Evolutionary conservation across 2,888 invertebrate species (phyloP).

Genomic region (Vanessa cardui): DNA sequence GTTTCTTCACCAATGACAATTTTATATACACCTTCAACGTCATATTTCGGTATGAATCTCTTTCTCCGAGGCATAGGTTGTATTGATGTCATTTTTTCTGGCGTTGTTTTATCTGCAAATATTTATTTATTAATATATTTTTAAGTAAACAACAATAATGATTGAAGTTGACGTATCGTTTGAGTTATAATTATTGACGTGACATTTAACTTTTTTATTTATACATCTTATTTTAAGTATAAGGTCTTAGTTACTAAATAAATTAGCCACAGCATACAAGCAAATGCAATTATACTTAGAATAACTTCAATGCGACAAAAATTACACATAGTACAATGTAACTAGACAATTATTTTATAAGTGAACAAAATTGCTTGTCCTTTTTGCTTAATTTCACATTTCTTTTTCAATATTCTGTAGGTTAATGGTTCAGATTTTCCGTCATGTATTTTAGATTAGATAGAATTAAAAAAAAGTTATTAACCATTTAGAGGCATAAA

Average conservation of each 20-base stretch:
- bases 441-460: too few species aligned
- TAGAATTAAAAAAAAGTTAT: too few species aligned
- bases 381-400: too few species aligned
- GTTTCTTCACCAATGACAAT: slow-evolving; percentile 81
- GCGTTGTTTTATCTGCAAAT: slow-evolving; percentile 52
- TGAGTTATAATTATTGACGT: neutral
- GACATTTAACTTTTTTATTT: neutral
- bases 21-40: slow-evolving; percentile 82
- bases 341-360: too few species aligned
- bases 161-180: neutral
- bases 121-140: slow-evolving; percentile 12
- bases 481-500: too few species aligned
- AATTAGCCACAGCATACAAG: too few species aligned
- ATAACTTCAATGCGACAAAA: too few species aligned
- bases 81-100: slow-evolving; percentile 49
- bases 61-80: slow-evolving; percentile 65
- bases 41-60: slow-evolving; percentile 75
- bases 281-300: too few species aligned
- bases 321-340: too few species aligned
- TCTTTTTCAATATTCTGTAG: too few species aligned
- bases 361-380: neutral
- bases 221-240: neutral
- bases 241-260: neutral
- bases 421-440: too few species aligned
- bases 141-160: neutral